Evolutionary conservation across 2,888 invertebrate genomes (phyloP), one percentile per base, ranked within the genome.

Genomic region (Tholera decimalis): DNA sequence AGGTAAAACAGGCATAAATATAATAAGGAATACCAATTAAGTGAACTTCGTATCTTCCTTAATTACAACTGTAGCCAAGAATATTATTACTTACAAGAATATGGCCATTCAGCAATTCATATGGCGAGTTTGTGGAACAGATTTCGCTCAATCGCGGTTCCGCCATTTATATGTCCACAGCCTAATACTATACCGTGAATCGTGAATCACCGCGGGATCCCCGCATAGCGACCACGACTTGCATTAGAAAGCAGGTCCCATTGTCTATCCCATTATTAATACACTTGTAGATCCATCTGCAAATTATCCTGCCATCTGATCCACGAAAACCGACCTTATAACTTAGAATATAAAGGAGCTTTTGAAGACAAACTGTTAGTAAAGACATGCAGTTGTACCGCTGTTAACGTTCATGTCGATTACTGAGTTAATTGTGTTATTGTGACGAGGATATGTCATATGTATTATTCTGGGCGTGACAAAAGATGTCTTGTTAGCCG

Each of bases 181-280:
- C 44, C 55, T 58, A 2, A 26, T 35, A 47, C 1, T n/a, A 43
- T 35, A 60, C 37, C 44, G 62, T 53, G 63, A 62, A 62, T 79
- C 80, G 80, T 79, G 83, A 79, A 65, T 82, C 80, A 79, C 66
- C 22, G 62, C 77, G 80, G 77, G 51, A 70, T 79, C 69, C 69
- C 69, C 67, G 44, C 49, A 35, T 62, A 15, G 35, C 62, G 35
- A 49, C 60, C 44, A 63, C 66, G 57, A 65, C 67, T 39, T 53
- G 47, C 53, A 62, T 80, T 79, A 79, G 83, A 79, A 82, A 79
- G 80, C 73, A 82, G 61, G 80, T 82, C 43, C 63, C 22, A 82
- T 79, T 82, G 72, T 79, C 43, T 47, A 26, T 26, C 18, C 55
- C 26, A 72, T 67, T 76, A 75, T 68, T 64, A 67, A 62, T 63